Evolutionary conservation across 1,140 invertebrate genomes (phyloP).

Genomic region (Aphis gossypii): DNA sequence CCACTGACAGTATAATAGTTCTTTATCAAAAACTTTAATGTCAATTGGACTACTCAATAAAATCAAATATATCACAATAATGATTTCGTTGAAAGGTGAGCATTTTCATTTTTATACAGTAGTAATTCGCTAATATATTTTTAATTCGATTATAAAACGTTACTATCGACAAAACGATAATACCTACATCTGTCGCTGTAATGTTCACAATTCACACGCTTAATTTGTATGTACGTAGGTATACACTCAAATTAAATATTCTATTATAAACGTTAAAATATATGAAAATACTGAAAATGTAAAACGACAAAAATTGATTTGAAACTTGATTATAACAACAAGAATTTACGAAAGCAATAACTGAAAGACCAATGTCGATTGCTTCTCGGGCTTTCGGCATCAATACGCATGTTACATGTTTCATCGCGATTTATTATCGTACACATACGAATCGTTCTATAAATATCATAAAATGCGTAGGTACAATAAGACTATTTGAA

Average conservation of each 20-base stretch:
- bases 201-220: not conserved
- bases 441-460: too few species aligned
- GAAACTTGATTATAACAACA: too few species aligned
- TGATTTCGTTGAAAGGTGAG: not conserved
- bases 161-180: too few species aligned
- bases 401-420: not conserved
- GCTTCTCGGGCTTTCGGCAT: too few species aligned
- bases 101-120: not conserved
- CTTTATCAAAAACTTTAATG: not conserved
- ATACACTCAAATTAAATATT: too few species aligned
- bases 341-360: too few species aligned
- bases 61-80: too few species aligned
- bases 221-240: not conserved
- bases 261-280: not conserved
- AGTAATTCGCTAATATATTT: not conserved
- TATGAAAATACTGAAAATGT: too few species aligned
- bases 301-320: not conserved
- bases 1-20: not conserved
- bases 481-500: too few species aligned
- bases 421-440: too few species aligned
- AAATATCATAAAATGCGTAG: too few species aligned
- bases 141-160: not conserved
- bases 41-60: not conserved
- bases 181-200: not conserved
- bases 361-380: not conserved